Conservation (phyloP, 2,113 vertebrate species). For the Phrynosoma blainvillii region DNA sequence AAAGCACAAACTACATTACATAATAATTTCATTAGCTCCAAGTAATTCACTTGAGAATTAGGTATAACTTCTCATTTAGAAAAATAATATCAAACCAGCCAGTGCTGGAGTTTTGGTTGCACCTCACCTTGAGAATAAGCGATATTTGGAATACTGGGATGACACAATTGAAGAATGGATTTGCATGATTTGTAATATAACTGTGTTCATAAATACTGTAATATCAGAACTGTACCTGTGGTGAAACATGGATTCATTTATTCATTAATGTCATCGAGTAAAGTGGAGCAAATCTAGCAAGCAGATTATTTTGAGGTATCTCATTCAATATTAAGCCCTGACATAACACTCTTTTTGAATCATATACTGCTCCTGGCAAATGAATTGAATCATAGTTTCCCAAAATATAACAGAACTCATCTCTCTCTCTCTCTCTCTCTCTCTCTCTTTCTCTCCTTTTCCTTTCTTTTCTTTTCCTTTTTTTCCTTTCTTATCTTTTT, state of each 20-base stretch:
- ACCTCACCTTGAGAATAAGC: background rate
- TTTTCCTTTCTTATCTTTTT: too few species aligned
- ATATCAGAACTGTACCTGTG: background rate
- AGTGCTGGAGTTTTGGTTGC: conserved; percentile 12
- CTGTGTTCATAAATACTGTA: background rate
- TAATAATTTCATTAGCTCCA: conserved; percentile 50
- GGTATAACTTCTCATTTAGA: conserved; percentile 30
- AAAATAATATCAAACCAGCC: background rate
- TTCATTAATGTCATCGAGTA: background rate
- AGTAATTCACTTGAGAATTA: conserved; percentile 56
- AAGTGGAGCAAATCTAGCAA: rapidly evolving
- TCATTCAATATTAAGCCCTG: background rate
- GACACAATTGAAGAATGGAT: too few species aligned
- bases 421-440: background rate
- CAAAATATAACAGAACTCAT: background rate
- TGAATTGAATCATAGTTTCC: background rate
- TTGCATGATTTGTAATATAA: background rate
- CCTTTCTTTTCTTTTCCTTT: background rate
- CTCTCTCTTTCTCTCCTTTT: background rate
- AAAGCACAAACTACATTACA: conserved; percentile 46
- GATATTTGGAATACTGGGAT: conserved; percentile 11
- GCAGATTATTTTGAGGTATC: conserved; percentile 4
- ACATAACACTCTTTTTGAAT: rapidly evolving
- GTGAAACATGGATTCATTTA: background rate
- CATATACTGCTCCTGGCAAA: background rate